Conservation (phyloP, 2,113 vertebrate species). For the Mohoua ochrocephala region DNA sequence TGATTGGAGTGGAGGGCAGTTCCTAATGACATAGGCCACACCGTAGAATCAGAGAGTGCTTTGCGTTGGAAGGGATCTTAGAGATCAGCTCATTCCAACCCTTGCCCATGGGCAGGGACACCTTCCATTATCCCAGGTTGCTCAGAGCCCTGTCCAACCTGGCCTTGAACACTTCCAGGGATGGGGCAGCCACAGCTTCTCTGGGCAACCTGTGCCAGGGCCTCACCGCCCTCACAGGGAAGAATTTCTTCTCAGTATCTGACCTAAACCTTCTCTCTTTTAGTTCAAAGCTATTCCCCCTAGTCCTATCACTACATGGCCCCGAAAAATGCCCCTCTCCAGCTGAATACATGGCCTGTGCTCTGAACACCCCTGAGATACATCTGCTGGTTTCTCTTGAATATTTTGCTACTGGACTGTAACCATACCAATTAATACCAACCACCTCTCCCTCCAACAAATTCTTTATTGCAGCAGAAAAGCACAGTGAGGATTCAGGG, state of each 20-base stretch:
- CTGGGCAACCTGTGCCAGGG: neutral
- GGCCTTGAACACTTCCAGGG: neutral
- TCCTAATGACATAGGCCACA: neutral
- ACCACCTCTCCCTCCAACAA: neutral
- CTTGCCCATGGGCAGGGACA: neutral
- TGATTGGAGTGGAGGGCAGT: neutral
- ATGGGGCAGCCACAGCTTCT: neutral
- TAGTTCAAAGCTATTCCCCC: neutral
- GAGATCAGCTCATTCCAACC: neutral
- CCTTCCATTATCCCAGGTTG: accelerated
- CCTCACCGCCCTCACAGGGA: neutral
- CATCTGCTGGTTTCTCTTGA: neutral
- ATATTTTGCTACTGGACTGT: neutral
- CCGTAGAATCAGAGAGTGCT: neutral
- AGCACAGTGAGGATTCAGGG: neutral
- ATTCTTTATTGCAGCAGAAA: neutral
- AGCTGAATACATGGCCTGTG: neutral
- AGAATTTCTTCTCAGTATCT: neutral
- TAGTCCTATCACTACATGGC: too few relatives aligned
- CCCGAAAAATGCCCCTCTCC: neutral
- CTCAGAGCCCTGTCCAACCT: accelerated
- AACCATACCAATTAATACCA: neutral
- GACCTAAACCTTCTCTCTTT: neutral
- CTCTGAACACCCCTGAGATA: neutral
- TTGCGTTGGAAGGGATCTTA: neutral